These are phyloP conservation scores for Lepidothrix coronata DNA, from an alignment of 2,113 vertebrate genomes.

Conservation along the genomic window DNA sequence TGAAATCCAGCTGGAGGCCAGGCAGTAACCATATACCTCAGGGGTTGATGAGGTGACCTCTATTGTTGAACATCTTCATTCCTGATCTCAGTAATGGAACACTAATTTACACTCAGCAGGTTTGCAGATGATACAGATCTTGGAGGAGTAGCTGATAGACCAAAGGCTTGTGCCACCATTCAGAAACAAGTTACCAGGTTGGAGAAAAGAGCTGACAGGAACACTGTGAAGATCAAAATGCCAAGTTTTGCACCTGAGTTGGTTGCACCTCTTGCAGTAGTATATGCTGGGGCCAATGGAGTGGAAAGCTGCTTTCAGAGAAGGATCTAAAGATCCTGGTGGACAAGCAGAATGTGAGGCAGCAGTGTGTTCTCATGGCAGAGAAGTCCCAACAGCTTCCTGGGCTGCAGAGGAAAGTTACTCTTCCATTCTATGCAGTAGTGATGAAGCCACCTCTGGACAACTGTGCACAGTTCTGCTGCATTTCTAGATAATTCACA, in stretches of 20 bases:
- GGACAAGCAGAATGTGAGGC: background rate
- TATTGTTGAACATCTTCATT: background rate
- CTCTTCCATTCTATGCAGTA: background rate
- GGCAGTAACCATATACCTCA: background rate
- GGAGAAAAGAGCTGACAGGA: background rate
- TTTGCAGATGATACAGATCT: background rate
- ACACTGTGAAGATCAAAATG: background rate
- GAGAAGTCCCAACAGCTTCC: background rate
- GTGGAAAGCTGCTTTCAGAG: background rate
- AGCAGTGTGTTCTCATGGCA: background rate
- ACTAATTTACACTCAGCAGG: background rate
- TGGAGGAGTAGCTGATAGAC: background rate
- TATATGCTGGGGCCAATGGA: background rate
- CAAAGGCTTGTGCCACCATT: background rate
- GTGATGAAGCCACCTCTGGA: background rate
- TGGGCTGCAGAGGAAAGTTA: background rate
- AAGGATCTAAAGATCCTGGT: background rate
- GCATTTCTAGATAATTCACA: background rate
- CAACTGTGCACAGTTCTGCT: background rate
- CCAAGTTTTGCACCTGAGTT: background rate
- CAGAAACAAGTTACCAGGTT: background rate
- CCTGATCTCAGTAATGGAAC: background rate
- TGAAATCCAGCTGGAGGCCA: background rate
- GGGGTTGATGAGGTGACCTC: fast-evolving
- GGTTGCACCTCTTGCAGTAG: background rate